Conservation (phyloP, 2,113 vertebrate genomes). For the Sylvietta virens region DNA sequence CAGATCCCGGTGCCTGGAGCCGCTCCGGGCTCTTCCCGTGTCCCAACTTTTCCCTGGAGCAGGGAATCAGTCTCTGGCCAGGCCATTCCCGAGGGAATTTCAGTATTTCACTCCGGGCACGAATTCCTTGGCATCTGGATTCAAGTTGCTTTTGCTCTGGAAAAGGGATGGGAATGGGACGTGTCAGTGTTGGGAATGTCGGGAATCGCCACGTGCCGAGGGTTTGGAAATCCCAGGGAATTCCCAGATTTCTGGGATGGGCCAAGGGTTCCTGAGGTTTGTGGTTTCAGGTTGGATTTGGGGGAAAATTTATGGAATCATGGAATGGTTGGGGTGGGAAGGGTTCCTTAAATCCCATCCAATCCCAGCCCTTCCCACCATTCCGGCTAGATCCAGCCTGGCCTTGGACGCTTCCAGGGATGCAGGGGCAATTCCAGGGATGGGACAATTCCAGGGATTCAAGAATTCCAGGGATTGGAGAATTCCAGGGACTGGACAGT, state of each 20-base stretch:
- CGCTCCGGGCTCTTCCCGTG: background rate
- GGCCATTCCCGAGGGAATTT: constrained; percentile 59
- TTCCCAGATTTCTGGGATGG: background rate
- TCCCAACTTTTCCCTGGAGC: background rate
- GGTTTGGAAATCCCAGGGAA: too few species aligned
- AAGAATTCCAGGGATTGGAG: fast-evolving
- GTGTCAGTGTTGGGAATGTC: background rate
- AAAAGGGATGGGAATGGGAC: background rate
- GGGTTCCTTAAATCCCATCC: background rate
- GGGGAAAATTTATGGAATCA: too few species aligned
- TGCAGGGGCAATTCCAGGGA: background rate
- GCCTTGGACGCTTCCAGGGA: background rate
- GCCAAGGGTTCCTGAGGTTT: fast-evolving
- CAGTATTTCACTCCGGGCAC: constrained; percentile 97
- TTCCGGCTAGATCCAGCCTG: background rate
- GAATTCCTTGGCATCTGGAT: constrained; percentile 97
- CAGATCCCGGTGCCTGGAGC: background rate
- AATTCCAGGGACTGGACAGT: too few species aligned
- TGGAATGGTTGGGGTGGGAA: background rate
- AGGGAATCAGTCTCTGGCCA: constrained; percentile 62
- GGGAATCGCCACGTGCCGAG: too few species aligned
- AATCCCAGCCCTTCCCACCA: background rate
- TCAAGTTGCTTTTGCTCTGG: constrained; percentile 97
- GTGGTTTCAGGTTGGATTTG: background rate
- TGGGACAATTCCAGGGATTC: background rate